Evolutionary conservation across 2,113 vertebrate genomes (phyloP), one percentile per base, ranked within the genome.

Genomic region (Macrotus californicus): DNA sequence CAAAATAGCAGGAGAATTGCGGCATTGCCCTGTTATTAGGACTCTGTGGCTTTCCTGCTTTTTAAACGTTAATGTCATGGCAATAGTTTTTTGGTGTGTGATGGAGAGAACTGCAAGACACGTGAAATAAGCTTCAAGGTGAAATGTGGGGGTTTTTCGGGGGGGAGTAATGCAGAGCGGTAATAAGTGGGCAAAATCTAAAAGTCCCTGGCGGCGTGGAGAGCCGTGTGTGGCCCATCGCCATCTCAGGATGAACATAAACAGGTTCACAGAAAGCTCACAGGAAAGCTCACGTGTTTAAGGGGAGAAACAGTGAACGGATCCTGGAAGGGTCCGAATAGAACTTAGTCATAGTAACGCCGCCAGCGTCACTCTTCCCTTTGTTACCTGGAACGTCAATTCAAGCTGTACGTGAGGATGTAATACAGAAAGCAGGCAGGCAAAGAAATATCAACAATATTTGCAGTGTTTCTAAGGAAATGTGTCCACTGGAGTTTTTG

Each of bases 351-450:
- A 81, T 43, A 46, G 48, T 34, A 29, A 43, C 52, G 34, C 12
- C 21, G 77, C 82, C 26, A 41, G 76, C 41, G 29, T 75, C 67
- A 43, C 12, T 11, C 96, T 94, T n/a, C 87, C 91, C 52, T 95
- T 94, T 76, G 95, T 94, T 66, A 94, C 61, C 84, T 91, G 89
- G 61, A 91, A 94, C 70, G 89, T 85, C 92, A 90, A 81, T 70
- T 97, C 90, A 81, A 87, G 76, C 82, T 59, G 46, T 26, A 67
- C 56, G 86, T 16, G 46, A 87, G 61, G 48, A 54, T 69, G 2
- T 76, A 43, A 87, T 43, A n/a, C 85, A 84, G 54, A 73, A 90
- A 83, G 46, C 93, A 93, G 86, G 83, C 69, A 89, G 92, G 69
- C 86, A 94, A 85, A 87, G 81, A 72, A 96, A 91, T 61, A 84